These are phyloP conservation scores for Drosophila mimetica DNA, from an alignment of 2,888 invertebrate species.

Conservation along the genomic window DNA sequence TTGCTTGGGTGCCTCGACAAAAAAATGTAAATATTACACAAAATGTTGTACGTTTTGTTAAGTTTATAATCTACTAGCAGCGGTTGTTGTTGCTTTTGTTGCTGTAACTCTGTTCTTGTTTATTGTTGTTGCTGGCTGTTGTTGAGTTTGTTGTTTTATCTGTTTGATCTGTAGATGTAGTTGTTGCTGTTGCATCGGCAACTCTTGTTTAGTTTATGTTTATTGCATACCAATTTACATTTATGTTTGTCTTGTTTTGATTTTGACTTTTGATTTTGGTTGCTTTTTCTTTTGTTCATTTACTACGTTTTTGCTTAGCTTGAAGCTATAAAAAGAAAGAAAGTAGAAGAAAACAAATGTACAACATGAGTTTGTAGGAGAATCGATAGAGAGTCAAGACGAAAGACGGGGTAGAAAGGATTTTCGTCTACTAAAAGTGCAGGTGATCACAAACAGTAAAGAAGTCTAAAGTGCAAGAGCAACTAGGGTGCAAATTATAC, in stretches of 20 bases:
- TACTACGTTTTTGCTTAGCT: conserved; percentile 58
- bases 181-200: conserved; percentile 56
- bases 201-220: conserved; percentile 44
- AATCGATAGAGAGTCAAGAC: conserved; percentile 41
- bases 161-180: conserved; percentile 4
- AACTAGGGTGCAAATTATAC: background rate
- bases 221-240: conserved; percentile 75
- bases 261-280: conserved; percentile 27
- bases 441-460: background rate
- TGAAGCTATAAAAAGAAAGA: conserved; percentile 73
- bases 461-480: conserved; percentile 18
- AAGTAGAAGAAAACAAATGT: conserved; percentile 75
- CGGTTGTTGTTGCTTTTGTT: conserved; percentile 34
- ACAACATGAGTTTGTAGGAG: conserved; percentile 73
- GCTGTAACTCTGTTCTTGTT: conserved; percentile 34
- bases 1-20: conserved; percentile 52
- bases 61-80: conserved; percentile 37
- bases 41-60: conserved; percentile 12
- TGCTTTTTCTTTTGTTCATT: conserved; percentile 49
- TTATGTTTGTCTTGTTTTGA: conserved; percentile 52
- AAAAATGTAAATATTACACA: conserved; percentile 35
- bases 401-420: conserved; percentile 20
- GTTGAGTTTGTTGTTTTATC: conserved; percentile 26
- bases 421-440: conserved; percentile 17
- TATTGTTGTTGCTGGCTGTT: conserved; percentile 54